Evolutionary conservation across 2,888 invertebrate genomes (phyloP).

Genomic region (Tiliacea aurago): DNA sequence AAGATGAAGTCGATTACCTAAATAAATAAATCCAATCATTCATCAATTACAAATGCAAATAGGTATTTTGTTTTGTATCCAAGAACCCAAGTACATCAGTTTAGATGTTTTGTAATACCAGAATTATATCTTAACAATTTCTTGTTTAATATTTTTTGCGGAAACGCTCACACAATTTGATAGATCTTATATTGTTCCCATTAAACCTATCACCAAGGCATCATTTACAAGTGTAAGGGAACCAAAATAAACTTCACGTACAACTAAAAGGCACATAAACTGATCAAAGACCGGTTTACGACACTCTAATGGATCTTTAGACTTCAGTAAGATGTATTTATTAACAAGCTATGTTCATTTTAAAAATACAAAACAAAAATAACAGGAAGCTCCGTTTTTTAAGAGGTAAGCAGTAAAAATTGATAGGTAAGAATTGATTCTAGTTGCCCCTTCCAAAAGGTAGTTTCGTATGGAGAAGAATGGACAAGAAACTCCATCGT

Average conservation of each 20-base stretch:
- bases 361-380: constrained; percentile 43
- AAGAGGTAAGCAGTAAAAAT: constrained; percentile 19
- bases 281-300: constrained; percentile 62
- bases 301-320: constrained; percentile 56
- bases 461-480: too few species aligned
- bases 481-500: too few species aligned
- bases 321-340: constrained; percentile 46
- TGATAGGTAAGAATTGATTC: too few species aligned
- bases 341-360: constrained; percentile 48
- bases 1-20: background rate
- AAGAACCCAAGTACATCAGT: background rate
- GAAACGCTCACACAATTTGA: constrained; percentile 14
- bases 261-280: constrained; percentile 57
- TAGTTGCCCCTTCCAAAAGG: too few species aligned
- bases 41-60: background rate
- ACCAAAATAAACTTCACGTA: constrained; percentile 57
- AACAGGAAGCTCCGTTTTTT: constrained; percentile 26
- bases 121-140: background rate
- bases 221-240: constrained; percentile 34
- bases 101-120: background rate
- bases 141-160: background rate
- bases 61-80: background rate
- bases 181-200: constrained; percentile 21
- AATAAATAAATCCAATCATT: background rate
- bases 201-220: constrained; percentile 31